Evolutionary conservation across 2,113 vertebrate species (phyloP).

Genomic region (Elephantulus edwardii): DNA sequence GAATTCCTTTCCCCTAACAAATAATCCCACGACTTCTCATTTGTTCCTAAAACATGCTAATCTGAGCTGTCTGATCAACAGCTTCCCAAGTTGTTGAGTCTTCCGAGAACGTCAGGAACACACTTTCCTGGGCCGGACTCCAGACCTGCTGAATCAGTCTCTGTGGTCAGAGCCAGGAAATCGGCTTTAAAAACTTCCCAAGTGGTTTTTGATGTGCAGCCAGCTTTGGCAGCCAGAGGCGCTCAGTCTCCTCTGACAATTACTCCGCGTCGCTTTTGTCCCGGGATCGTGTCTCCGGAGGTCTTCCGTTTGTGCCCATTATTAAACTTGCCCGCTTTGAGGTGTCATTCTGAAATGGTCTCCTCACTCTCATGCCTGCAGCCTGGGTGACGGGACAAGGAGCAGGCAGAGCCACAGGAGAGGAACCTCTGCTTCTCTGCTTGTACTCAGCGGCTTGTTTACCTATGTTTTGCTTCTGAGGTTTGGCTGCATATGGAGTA

Average conservation of each 20-base stretch:
- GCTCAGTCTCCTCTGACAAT: conserved; percentile 49
- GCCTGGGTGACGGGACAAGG: background rate
- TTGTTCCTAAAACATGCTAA: conserved; percentile 45
- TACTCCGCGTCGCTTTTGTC: background rate
- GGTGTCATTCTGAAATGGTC: conserved; percentile 1
- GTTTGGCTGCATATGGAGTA: background rate
- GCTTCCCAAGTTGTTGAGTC: conserved; percentile 49
- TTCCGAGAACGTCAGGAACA: conserved; percentile 58
- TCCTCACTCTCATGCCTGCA: background rate
- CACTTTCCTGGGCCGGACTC: conserved; percentile 68
- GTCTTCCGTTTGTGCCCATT: conserved; percentile 18
- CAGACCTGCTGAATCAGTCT: conserved; percentile 65
- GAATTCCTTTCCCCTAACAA: background rate
- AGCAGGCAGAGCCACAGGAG: conserved; percentile 23
- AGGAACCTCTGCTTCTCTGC: conserved; percentile 30
- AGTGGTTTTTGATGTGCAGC: conserved; percentile 69
- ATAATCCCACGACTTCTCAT: conserved; percentile 3
- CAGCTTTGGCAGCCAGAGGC: conserved; percentile 67
- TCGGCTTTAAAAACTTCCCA: conserved; percentile 75
- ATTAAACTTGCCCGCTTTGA: conserved; percentile 49
- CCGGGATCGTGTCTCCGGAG: background rate
- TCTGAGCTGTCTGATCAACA: conserved; percentile 34
- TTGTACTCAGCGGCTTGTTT: background rate
- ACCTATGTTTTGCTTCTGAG: background rate
- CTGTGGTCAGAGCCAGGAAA: conserved; percentile 75